Evolutionary conservation across 2,113 vertebrate genomes (phyloP).

Genomic region (Nyctibius bracteatus): DNA sequence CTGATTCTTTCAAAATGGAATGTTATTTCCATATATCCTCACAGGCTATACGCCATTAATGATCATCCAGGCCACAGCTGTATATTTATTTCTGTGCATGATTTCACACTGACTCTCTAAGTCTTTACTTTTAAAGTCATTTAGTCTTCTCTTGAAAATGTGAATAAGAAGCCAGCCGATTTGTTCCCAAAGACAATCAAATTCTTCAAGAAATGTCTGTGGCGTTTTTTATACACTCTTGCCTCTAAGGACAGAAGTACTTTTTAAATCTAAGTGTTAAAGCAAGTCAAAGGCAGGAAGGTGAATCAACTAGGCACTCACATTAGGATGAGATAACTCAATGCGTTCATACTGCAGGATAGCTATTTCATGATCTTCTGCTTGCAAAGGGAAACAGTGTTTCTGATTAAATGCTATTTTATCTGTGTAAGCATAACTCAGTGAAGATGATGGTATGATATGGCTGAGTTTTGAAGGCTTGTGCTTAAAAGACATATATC

Average conservation of each 20-base stretch:
- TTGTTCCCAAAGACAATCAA: background rate
- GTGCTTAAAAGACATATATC: conserved; percentile 46
- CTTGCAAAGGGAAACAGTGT: conserved; percentile 40
- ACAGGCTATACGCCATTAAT: background rate
- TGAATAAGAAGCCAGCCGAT: background rate
- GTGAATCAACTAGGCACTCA: background rate
- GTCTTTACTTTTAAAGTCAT: background rate
- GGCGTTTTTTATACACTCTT: background rate
- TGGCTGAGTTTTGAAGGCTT: conserved; percentile 46
- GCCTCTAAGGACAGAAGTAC: background rate
- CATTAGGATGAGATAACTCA: conserved; percentile 13
- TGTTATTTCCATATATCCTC: background rate
- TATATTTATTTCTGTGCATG: background rate
- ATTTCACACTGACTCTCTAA: background rate
- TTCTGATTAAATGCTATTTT: conserved; percentile 64
- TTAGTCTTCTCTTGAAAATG: background rate
- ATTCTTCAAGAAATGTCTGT: background rate
- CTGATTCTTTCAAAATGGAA: background rate
- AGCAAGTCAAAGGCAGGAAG: conserved; percentile 20
- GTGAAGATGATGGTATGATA: conserved; percentile 51
- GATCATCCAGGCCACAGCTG: background rate
- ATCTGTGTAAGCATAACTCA: conserved; percentile 50
- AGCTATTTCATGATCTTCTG: conserved; percentile 48
- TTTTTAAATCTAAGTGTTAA: background rate
- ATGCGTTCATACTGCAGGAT: conserved; percentile 16